A percentile compares a stretch with the other conserved stretches of the same genome.
Evolutionary conservation across 1,140 invertebrate genomes (phyloP).

Genomic region (Oreohelix idahoensis): DNA sequence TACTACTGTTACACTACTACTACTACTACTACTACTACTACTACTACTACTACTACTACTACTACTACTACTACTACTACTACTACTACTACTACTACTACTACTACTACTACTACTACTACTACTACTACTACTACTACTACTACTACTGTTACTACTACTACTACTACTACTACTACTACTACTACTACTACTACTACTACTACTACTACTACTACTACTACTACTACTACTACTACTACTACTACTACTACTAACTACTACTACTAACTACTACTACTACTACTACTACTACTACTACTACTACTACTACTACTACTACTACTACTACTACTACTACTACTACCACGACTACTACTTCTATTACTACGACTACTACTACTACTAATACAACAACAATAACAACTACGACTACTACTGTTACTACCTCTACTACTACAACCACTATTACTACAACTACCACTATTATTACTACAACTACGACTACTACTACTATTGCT

Average conservation of each 20-base stretch:
- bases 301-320: slow-evolving; percentile 6
- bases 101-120: slow-evolving; percentile 12
- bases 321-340: background rate
- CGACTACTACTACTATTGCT: no score
- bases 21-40: slow-evolving; percentile 5
- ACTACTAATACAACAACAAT: no score
- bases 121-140: background rate
- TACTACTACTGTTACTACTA: slow-evolving; percentile 3
- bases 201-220: slow-evolving; percentile 15
- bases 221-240: background rate
- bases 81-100: slow-evolving; percentile 5
- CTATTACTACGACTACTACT: background rate
- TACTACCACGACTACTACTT: background rate
- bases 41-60: background rate
- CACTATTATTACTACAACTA: no score
- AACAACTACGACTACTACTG: no score
- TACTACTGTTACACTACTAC: background rate
- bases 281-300: slow-evolving; percentile 10
- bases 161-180: slow-evolving; percentile 6
- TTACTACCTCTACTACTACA: no score
- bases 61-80: slow-evolving; percentile 9
- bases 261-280: slow-evolving; percentile 15
- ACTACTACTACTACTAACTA: slow-evolving; percentile 11
- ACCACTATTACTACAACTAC: slow-evolving; percentile 1
- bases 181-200: slow-evolving; percentile 9